A percentile compares a stretch with the other conserved stretches of the same genome.
Conservation (phyloP, 2,113 vertebrate species). For the Lipophrys pholis region DNA sequence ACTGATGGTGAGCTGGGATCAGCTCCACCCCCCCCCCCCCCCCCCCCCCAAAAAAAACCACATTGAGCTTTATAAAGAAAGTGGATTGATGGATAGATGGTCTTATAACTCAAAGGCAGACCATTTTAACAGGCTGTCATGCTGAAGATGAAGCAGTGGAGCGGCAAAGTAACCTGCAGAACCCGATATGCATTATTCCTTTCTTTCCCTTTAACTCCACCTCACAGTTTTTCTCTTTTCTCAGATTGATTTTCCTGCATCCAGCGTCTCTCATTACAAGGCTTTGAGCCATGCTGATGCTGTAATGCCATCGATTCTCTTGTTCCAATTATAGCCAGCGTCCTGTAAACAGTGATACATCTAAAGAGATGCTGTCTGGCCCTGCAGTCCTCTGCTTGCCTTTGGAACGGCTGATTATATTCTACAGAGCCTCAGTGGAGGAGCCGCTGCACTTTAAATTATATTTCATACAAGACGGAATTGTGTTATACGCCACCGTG, state of each 20-base stretch:
- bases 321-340: slow-evolving; percentile 58
- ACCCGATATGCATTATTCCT: slow-evolving; percentile 17
- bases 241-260: slow-evolving; percentile 16
- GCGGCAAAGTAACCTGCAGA: slow-evolving; percentile 15
- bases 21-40: no score
- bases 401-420: slow-evolving; percentile 15
- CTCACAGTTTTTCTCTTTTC: slow-evolving; percentile 1
- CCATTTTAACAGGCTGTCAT: no score
- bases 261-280: slow-evolving; percentile 43
- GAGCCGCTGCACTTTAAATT: not conserved
- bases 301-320: slow-evolving; percentile 48
- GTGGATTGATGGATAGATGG: no score
- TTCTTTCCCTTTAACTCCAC: slow-evolving; percentile 8
- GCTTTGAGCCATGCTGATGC: slow-evolving; percentile 13
- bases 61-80: no score
- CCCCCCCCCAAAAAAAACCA: no score
- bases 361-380: slow-evolving; percentile 11
- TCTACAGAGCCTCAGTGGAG: not conserved
- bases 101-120: no score
- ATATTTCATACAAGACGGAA: not conserved
- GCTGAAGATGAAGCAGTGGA: no score
- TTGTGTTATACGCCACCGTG: not conserved
- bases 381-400: slow-evolving; percentile 14
- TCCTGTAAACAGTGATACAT: slow-evolving; percentile 31
- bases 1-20: no score